Conservation (phyloP, 1,140 invertebrate genomes). For the Tyrophagus putrescentiae region DNA sequence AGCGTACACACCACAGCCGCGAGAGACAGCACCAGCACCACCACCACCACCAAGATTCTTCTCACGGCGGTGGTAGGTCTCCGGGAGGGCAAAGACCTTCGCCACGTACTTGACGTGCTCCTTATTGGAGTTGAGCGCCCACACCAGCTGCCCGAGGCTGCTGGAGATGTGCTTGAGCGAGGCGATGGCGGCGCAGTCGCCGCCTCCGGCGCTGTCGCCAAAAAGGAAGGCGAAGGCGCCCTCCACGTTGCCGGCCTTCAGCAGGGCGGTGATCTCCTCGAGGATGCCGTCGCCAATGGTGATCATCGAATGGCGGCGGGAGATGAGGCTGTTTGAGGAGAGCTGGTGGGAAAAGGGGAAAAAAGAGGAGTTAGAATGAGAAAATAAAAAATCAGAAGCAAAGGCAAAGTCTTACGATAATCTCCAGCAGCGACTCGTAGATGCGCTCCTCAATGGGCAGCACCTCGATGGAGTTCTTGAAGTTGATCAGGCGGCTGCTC, state of each 20-base stretch:
- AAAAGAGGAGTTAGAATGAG: neutral
- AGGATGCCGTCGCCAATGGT: neutral
- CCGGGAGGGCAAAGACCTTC: neutral
- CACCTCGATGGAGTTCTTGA: neutral
- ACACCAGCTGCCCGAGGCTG: slow-evolving; percentile 5
- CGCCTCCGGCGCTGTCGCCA: too few relatives aligned
- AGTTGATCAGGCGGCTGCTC: neutral
- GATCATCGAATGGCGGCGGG: neutral
- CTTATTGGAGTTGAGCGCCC: slow-evolving; percentile 12
- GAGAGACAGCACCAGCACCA: too few relatives aligned
- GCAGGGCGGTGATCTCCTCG: too few relatives aligned
- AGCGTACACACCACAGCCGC: too few relatives aligned
- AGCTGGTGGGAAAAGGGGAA: neutral
- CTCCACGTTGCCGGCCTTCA: too few relatives aligned
- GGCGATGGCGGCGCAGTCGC: too few relatives aligned
- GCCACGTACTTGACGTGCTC: slow-evolving; percentile 5
- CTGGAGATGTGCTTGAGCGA: neutral
- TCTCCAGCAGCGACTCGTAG: neutral
- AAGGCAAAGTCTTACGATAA: slow-evolving; percentile 16
- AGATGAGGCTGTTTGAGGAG: neutral
- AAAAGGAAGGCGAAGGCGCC: too few relatives aligned
- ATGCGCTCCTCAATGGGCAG: neutral
- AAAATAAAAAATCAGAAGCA: too few relatives aligned
- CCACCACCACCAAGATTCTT: neutral
- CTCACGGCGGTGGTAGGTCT: neutral